A percentile compares a stretch with the other conserved stretches of the same genome.
Evolutionary conservation across 2,113 vertebrate species (phyloP).

Genomic region (Callocephalon fimbriatum): DNA sequence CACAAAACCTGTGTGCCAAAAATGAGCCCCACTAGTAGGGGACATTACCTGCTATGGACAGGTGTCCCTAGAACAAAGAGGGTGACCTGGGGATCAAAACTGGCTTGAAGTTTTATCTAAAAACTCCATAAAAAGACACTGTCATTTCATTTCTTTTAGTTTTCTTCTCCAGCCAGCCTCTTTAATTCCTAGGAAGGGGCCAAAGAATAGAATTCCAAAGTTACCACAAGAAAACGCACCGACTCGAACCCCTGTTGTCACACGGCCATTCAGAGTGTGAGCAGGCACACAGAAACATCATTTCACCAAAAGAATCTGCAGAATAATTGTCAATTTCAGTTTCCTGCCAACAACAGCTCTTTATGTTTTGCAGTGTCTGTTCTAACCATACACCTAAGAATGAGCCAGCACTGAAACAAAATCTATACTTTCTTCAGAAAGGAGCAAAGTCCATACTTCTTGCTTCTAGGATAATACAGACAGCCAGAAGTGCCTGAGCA

Average conservation of each 20-base stretch:
- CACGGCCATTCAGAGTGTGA: not conserved
- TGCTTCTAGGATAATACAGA: not conserved
- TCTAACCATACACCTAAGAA: not conserved
- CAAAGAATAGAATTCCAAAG: conserved; percentile 14
- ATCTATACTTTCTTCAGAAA: not conserved
- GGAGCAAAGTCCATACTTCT: not conserved
- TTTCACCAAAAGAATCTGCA: not conserved
- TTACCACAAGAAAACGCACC: not conserved
- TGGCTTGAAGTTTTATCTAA: not conserved
- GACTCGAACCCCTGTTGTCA: not conserved
- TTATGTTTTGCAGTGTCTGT: not conserved
- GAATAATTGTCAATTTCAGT: not conserved
- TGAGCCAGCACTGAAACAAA: not conserved
- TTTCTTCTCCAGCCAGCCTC: not conserved
- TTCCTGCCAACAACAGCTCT: not conserved
- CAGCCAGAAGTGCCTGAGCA: not conserved
- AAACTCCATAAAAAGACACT: not conserved
- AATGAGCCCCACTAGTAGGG: not conserved
- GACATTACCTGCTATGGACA: not conserved
- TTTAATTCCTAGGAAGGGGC: not conserved
- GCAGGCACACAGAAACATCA: not conserved
- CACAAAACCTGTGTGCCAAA: not conserved
- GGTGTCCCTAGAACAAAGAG: not conserved
- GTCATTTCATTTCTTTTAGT: not conserved
- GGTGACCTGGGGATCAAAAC: not conserved